Conservation (phyloP, 2,888 invertebrate species). For the Drosophila siamana region DNA sequence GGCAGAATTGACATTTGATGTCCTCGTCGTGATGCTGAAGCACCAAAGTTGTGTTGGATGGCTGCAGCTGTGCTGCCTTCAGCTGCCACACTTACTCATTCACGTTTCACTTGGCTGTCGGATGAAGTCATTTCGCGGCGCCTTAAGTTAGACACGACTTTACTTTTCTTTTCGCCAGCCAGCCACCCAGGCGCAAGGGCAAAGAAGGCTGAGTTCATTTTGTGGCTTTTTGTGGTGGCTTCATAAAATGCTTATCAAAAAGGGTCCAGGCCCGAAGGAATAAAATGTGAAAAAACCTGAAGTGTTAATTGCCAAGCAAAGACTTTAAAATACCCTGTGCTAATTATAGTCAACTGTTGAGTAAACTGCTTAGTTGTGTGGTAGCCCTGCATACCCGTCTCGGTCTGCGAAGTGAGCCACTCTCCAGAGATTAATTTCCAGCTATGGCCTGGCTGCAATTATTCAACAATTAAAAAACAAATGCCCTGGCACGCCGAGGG, state of each 20-base stretch:
- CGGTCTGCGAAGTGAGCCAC: conserved; percentile 1
- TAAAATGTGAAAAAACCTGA: neutral
- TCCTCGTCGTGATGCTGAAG: neutral
- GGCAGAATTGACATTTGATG: conserved; percentile 47
- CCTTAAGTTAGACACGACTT: conserved; percentile 37
- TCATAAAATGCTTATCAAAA: conserved; percentile 36
- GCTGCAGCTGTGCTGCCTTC: conserved; percentile 18
- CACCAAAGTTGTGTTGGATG: conserved; percentile 14
- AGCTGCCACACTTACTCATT: conserved; percentile 21
- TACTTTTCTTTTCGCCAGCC: neutral
- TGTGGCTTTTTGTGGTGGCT: conserved; percentile 3
- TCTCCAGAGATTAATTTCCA: conserved; percentile 41
- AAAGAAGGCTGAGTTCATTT: conserved; percentile 23
- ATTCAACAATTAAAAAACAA: conserved; percentile 74
- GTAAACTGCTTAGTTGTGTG: neutral
- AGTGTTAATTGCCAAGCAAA: neutral
- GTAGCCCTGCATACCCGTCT: neutral
- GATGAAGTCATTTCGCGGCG: conserved; percentile 42
- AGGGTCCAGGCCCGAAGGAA: conserved; percentile 15
- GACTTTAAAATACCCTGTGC: neutral
- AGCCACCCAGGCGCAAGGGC: conserved; percentile 9
- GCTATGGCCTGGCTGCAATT: conserved; percentile 52
- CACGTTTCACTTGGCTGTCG: conserved; percentile 19
- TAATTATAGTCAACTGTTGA: too few relatives aligned
- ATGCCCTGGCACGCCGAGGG: conserved; percentile 32